Conservation (phyloP, 1,140 invertebrate species). For the Euura saliciscinereae region DNA sequence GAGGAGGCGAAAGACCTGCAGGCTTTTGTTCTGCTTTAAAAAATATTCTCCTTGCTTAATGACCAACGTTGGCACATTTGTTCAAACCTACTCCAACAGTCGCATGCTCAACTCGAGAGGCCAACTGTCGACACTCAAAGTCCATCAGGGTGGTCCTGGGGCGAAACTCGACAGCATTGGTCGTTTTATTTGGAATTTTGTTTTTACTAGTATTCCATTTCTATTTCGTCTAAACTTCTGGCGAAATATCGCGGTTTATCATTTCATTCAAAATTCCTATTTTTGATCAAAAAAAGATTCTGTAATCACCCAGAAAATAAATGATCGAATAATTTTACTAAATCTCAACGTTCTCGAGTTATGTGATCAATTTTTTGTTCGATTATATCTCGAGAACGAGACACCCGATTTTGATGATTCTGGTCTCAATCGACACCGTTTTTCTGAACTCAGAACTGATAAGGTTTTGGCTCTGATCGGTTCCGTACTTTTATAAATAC, state of each 20-base stretch:
- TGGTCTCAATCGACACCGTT: too few relatives aligned
- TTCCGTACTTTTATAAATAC: too few relatives aligned
- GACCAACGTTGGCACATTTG: constrained; percentile 30
- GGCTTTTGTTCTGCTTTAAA: neutral
- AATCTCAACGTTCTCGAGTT: too few relatives aligned
- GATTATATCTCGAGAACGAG: too few relatives aligned
- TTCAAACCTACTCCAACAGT: constrained; percentile 32
- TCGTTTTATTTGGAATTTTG: neutral
- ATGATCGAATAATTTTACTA: too few relatives aligned
- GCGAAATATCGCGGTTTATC: neutral
- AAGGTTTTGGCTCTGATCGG: too few relatives aligned
- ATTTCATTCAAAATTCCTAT: too few relatives aligned
- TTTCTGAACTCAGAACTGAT: too few relatives aligned
- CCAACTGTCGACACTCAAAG: constrained; percentile 58
- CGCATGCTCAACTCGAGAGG: constrained; percentile 47
- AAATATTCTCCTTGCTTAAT: constrained; percentile 30
- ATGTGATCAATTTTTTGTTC: too few relatives aligned
- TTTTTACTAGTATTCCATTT: neutral
- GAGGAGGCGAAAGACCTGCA: neutral
- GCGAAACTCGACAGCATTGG: neutral
- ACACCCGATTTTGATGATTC: too few relatives aligned
- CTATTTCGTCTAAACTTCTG: neutral
- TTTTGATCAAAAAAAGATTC: too few relatives aligned
- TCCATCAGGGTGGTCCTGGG: constrained; percentile 29
- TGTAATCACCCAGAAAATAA: too few relatives aligned